Conservation (phyloP, 1,140 invertebrate species). For the Elysia chlorotica region DNA sequence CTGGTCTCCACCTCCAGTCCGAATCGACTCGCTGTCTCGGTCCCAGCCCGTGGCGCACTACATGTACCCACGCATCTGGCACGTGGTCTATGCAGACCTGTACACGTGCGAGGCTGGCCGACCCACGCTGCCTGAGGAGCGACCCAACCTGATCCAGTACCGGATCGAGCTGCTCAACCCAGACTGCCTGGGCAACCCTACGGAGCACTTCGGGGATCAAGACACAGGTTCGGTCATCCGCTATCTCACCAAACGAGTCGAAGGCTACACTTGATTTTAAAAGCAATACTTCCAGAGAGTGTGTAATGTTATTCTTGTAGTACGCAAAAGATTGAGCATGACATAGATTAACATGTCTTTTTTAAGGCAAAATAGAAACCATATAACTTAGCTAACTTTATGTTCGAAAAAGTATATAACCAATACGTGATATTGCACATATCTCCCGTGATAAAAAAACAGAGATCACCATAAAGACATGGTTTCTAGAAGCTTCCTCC, state of each 20-base stretch:
- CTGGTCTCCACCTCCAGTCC: conserved; percentile 35
- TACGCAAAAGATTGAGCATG: background rate
- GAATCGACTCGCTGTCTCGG: conserved; percentile 35
- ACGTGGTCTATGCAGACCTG: conserved; percentile 48
- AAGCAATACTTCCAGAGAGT: too few species aligned
- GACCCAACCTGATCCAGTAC: conserved; percentile 37
- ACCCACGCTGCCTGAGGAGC: conserved; percentile 9
- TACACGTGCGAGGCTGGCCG: conserved; percentile 41
- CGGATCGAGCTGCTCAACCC: conserved; percentile 51
- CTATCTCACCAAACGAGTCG: too few species aligned
- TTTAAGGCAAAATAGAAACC: background rate
- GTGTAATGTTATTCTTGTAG: background rate
- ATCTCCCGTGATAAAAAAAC: too few species aligned
- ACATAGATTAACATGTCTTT: background rate
- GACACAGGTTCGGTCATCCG: conserved; percentile 41
- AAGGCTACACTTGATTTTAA: too few species aligned
- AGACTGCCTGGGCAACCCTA: conserved; percentile 50
- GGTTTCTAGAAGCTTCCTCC: too few species aligned
- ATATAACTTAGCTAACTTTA: background rate
- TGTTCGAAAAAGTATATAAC: background rate
- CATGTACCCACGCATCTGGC: conserved; percentile 43
- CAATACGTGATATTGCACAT: too few species aligned
- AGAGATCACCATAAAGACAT: too few species aligned
- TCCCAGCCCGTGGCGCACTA: conserved; percentile 37
- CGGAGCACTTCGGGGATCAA: conserved; percentile 57